Conservation (phyloP, 2,113 vertebrate species). For the Ptychochromis oligacanthus region DNA sequence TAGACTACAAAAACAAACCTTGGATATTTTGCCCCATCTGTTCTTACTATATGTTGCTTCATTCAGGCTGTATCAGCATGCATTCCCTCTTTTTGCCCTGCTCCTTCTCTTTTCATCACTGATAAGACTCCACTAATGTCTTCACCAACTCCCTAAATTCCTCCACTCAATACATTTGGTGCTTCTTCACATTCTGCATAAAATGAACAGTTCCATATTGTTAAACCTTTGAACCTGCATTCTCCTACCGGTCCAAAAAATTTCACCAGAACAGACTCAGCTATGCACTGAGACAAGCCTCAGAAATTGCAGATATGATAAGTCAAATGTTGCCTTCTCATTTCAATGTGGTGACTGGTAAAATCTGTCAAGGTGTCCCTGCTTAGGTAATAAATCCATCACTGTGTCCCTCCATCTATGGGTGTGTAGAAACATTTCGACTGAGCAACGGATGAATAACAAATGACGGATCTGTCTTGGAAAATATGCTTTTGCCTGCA, state of each 20-base stretch:
- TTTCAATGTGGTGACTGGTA: constrained; percentile 16
- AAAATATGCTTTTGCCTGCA: background rate
- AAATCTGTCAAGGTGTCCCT: background rate
- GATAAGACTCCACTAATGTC: constrained; percentile 20
- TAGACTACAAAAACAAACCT: background rate
- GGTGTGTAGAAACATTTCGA: background rate
- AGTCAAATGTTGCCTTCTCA: constrained; percentile 1
- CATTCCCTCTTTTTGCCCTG: constrained; percentile 15
- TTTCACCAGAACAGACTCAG: background rate
- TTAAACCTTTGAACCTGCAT: background rate
- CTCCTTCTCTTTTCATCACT: constrained; percentile 24
- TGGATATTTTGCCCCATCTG: background rate
- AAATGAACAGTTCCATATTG: background rate
- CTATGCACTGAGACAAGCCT: background rate
- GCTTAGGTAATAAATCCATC: background rate
- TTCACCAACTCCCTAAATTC: constrained; percentile 48
- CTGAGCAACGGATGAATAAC: background rate
- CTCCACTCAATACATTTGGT: background rate
- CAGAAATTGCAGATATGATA: background rate
- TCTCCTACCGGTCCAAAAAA: constrained; percentile 14
- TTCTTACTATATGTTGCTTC: background rate
- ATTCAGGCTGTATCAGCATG: background rate
- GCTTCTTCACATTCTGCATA: constrained; percentile 15
- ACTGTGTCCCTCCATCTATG: background rate
- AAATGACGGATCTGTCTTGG: background rate